These are phyloP conservation scores for Laothoe populi DNA, from an alignment of 2,888 invertebrate species.

Conservation along the genomic window DNA sequence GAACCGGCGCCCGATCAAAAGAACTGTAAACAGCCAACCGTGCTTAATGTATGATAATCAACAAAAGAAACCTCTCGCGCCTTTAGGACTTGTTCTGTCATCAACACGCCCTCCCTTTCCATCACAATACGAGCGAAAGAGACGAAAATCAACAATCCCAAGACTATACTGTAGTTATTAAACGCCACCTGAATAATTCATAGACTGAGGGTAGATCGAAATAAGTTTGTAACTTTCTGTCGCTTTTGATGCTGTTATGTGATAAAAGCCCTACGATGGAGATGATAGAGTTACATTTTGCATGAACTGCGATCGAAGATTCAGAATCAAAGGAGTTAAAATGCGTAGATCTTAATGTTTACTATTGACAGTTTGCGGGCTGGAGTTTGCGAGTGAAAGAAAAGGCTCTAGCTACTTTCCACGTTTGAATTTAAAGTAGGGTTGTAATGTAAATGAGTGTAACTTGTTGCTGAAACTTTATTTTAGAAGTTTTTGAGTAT, in stretches of 20 bases:
- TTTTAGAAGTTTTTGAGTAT: constrained; percentile 6
- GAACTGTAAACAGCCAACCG: constrained; percentile 29
- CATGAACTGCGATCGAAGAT: constrained; percentile 51
- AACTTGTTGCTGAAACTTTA: constrained; percentile 24
- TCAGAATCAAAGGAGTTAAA: constrained; percentile 59
- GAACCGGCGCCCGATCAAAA: constrained; percentile 29
- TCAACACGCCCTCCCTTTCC: constrained; percentile 29
- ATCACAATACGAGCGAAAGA: constrained; percentile 23
- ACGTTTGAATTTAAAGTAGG: constrained; percentile 28
- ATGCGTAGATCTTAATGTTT: constrained; percentile 55
- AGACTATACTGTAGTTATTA: constrained; percentile 73
- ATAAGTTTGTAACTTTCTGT: constrained; percentile 46
- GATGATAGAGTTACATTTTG: constrained; percentile 48
- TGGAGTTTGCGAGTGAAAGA: constrained; percentile 25
- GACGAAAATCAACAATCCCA: constrained; percentile 33
- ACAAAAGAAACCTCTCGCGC: constrained; percentile 31
- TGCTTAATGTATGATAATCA: constrained; percentile 33
- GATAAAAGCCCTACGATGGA: not conserved
- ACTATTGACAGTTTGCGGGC: constrained; percentile 47
- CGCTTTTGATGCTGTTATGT: constrained; percentile 19
- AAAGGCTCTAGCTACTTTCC: constrained; percentile 26
- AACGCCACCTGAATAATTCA: constrained; percentile 81
- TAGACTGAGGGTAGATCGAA: constrained; percentile 73
- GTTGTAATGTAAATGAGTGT: constrained; percentile 20
- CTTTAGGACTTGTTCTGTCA: constrained; percentile 30